Conservation (phyloP, 2,888 invertebrate species). For the Monopis laevigella region DNA sequence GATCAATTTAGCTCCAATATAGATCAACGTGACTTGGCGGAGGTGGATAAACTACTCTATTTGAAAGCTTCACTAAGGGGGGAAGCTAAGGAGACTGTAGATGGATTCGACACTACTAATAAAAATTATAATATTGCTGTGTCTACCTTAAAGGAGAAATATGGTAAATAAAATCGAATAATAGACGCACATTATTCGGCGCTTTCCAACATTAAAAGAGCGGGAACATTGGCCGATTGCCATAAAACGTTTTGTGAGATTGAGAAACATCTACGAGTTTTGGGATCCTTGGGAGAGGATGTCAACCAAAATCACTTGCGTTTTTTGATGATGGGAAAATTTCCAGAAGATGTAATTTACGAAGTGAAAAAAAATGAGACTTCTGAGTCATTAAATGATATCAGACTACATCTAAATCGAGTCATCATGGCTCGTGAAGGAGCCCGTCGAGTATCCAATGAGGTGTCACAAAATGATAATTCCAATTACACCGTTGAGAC, state of each 20-base stretch:
- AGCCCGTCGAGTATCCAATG: no score
- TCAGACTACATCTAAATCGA: no score
- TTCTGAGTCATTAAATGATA: no score
- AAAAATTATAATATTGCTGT: neutral
- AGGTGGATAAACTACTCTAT: neutral
- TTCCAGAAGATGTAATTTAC: slow-evolving; percentile 11
- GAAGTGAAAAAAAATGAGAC: neutral
- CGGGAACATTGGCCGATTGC: neutral
- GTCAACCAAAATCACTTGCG: slow-evolving; percentile 7
- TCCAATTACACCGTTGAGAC: no score
- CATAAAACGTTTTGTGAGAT: neutral
- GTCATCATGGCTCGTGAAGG: no score
- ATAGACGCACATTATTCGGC: slow-evolving; percentile 1
- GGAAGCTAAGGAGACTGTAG: no score
- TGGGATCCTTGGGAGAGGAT: slow-evolving; percentile 5
- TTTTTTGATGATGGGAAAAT: slow-evolving; percentile 1
- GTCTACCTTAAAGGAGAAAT: neutral
- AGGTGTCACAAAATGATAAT: no score
- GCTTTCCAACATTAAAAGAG: neutral
- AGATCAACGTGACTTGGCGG: neutral
- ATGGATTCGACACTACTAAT: neutral
- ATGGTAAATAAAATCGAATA: no score
- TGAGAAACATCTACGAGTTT: slow-evolving; percentile 11
- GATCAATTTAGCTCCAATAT: neutral
- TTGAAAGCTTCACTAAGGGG: no score